Conservation (phyloP, 2,113 vertebrate species). For the Redunca redunca region DNA sequence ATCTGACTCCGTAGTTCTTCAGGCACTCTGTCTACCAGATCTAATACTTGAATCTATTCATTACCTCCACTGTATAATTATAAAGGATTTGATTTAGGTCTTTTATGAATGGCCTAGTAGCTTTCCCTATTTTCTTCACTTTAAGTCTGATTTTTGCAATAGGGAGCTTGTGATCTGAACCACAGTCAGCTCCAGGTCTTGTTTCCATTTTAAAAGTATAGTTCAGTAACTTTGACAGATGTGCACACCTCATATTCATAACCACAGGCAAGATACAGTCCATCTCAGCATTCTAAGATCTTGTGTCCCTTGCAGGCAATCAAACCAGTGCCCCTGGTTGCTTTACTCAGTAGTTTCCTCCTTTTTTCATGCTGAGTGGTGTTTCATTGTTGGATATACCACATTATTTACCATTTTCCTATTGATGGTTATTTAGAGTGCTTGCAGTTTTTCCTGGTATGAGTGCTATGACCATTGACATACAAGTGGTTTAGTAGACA, state of each 20-base stretch:
- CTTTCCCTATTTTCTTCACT: neutral
- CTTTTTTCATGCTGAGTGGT: neutral
- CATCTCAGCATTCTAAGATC: no score
- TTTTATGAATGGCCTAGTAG: neutral
- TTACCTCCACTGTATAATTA: neutral
- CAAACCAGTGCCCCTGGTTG: neutral
- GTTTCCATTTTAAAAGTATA: neutral
- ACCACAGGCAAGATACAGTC: neutral
- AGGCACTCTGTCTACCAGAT: neutral
- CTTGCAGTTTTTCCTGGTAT: neutral
- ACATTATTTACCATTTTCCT: neutral
- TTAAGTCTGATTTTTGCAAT: neutral
- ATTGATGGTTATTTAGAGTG: neutral
- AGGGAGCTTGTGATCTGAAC: neutral
- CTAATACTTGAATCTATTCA: neutral
- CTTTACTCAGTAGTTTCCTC: neutral
- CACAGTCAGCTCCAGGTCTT: neutral
- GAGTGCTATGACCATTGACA: neutral
- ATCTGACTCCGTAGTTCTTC: neutral
- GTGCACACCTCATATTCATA: rapidly evolving
- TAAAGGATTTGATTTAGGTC: neutral
- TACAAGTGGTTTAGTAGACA: neutral
- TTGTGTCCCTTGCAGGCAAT: no score
- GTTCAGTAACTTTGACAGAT: neutral
- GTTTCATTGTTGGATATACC: neutral